Percentiles rank a stretch among this genome's conserved stretches.
These are phyloP conservation scores for Oikopleura dioica DNA, from an alignment of 23 tunicate genomes.

Conservation along the genomic window DNA sequence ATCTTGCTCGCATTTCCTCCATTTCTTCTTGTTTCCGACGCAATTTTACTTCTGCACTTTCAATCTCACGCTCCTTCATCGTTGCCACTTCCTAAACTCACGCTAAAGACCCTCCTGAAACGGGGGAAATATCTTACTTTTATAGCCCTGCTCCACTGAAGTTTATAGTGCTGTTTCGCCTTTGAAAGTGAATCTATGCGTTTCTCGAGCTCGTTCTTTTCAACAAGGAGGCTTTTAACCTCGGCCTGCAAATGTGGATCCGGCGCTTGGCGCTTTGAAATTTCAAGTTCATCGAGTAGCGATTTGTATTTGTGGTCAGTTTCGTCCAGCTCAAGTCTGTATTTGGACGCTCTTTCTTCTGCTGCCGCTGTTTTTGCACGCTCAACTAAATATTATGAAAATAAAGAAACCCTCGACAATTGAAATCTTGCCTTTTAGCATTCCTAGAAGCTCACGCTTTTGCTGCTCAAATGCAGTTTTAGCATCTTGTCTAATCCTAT, in stretches of 20 bases:
- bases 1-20: constrained; percentile 33
- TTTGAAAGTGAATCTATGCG: constrained; percentile 55
- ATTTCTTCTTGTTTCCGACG: constrained; percentile 78
- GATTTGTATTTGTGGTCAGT: neutral
- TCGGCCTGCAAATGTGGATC: constrained; percentile 13
- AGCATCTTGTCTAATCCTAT: constrained; percentile 7
- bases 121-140: too few species aligned
- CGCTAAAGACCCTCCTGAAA: too few species aligned
- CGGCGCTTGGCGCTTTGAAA: neutral
- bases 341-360: neutral
- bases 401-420: neutral
- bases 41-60: constrained; percentile 51
- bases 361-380: neutral
- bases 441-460: neutral
- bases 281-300: neutral
- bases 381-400: neutral
- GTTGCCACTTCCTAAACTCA: constrained; percentile 63
- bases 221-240: constrained; percentile 1
- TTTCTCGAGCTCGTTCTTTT: constrained; percentile 62
- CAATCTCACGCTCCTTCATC: constrained; percentile 71
- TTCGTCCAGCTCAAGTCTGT: neutral
- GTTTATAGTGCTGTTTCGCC: constrained; percentile 89
- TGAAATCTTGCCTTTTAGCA: neutral
- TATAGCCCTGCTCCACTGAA: constrained; percentile 80
- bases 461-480: constrained; percentile 10